Percentiles rank a stretch among this genome's conserved stretches.
These are phyloP conservation scores for Galago senegalensis DNA, from an alignment of 2,797 vertebrate genomes.

Conservation along the genomic window DNA sequence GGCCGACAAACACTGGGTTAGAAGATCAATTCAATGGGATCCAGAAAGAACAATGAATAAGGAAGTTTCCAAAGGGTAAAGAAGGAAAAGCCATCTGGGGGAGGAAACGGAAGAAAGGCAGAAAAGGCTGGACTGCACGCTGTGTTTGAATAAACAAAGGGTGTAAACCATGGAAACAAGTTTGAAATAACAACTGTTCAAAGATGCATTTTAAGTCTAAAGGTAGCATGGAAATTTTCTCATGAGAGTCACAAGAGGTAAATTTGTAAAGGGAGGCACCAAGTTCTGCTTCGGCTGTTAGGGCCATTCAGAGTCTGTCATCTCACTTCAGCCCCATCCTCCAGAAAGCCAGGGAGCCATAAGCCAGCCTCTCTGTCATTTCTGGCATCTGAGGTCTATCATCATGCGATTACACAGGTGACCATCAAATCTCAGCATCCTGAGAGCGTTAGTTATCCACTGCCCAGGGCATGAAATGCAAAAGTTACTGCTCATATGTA, in stretches of 20 bases:
- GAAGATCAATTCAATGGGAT: neutral
- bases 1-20: too few relatives aligned
- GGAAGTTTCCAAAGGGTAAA: neutral
- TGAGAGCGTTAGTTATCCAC: neutral
- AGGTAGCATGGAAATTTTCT: neutral
- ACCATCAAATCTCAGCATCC: neutral
- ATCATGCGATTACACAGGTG: neutral
- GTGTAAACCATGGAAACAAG: neutral
- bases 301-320: neutral
- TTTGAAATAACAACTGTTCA: constrained; percentile 28
- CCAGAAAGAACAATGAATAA: neutral
- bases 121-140: neutral
- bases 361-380: neutral
- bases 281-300: neutral
- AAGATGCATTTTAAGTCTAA: neutral
- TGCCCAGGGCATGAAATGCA: neutral
- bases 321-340: neutral
- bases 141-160: neutral
- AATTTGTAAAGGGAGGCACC: neutral
- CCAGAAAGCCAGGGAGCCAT: neutral
- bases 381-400: neutral
- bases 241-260: neutral
- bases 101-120: neutral
- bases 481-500: neutral
- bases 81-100: neutral